Evolutionary conservation across 2,113 vertebrate genomes (phyloP).

Genomic region (Carassius auratus): DNA sequence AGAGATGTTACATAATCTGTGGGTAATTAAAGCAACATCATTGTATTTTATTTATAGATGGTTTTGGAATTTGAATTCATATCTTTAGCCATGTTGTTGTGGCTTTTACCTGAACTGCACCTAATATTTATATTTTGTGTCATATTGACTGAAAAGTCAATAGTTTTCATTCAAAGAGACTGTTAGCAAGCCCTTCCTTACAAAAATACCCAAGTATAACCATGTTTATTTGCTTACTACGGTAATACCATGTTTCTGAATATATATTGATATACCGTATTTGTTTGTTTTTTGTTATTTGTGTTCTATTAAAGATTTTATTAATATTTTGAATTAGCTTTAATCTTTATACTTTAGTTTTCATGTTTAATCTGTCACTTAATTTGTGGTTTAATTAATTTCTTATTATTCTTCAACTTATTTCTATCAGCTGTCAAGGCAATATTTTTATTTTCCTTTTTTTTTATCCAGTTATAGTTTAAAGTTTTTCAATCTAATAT

Average conservation of each 20-base stretch:
- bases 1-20: conserved; percentile 2
- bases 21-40: conserved; percentile 29
- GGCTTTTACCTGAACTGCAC: not conserved
- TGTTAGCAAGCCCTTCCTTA: not conserved
- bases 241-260: not conserved
- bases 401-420: no score
- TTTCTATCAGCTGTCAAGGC: no score
- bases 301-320: not conserved
- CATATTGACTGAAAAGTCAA: not conserved
- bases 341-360: not conserved
- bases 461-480: no score
- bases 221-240: not conserved
- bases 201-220: not conserved
- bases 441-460: no score
- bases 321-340: not conserved
- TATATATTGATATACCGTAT: not conserved
- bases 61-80: not conserved
- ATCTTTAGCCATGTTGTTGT: not conserved
- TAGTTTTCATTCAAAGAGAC: not conserved
- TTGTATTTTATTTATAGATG: not conserved
- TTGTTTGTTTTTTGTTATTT: not conserved
- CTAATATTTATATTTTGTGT: not conserved
- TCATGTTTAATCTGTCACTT: no score
- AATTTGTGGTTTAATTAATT: no score
- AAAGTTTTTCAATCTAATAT: no score